Conservation (phyloP, 2,113 vertebrate genomes). For the Lycocorax pyrrhopterus region DNA sequence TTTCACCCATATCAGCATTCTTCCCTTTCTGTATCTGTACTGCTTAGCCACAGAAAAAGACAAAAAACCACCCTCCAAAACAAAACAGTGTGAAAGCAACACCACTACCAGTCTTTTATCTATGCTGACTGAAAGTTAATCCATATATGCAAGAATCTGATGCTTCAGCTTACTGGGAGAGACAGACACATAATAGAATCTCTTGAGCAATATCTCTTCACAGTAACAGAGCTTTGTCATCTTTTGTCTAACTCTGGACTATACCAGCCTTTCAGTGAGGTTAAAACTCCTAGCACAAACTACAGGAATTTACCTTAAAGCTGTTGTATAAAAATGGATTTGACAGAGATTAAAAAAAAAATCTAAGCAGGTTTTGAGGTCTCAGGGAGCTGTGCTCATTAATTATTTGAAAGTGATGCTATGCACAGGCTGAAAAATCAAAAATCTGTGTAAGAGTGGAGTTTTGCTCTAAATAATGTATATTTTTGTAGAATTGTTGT, state of each 20-base stretch:
- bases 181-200: conserved; percentile 81
- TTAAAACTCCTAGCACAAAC: conserved; percentile 72
- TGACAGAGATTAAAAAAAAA: not conserved
- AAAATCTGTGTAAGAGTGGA: not conserved
- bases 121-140: conserved; percentile 80
- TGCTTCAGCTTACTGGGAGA: conserved; percentile 77
- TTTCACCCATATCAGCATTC: conserved; percentile 36
- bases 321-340: conserved; percentile 60
- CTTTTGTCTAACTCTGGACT: conserved; percentile 73
- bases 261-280: conserved; percentile 59
- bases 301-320: conserved; percentile 71
- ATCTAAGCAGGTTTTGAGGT: conserved; percentile 34
- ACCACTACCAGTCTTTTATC: conserved; percentile 79
- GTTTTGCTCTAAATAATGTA: conserved; percentile 39
- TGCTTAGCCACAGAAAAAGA: conserved; percentile 59
- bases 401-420: conserved; percentile 27
- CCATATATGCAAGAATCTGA: conserved; percentile 80
- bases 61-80: not conserved
- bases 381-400: conserved; percentile 9
- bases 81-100: not conserved
- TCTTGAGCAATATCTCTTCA: conserved; percentile 65
- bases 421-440: not conserved
- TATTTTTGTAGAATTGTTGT: not conserved
- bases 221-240: conserved; percentile 75
- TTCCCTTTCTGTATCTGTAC: not conserved